A percentile compares a stretch with the other conserved stretches of the same genome.
Conservation (phyloP, 2,113 vertebrate genomes). For the Calyptommatus sinebrachiatus region DNA sequence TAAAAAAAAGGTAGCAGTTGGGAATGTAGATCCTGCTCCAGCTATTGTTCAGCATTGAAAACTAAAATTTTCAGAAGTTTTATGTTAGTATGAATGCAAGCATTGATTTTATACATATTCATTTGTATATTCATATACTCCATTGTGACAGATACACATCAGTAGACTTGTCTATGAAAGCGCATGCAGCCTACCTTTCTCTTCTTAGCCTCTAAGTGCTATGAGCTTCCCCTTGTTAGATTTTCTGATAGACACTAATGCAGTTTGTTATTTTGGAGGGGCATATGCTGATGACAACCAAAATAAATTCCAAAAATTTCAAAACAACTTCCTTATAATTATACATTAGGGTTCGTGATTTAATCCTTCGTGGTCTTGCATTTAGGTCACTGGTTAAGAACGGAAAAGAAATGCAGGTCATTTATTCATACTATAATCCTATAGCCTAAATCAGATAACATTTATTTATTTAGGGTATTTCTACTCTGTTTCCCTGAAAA, state of each 20-base stretch:
- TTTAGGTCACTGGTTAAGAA: neutral
- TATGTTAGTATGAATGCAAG: neutral
- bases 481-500: too few relatives aligned
- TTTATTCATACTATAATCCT: neutral
- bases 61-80: neutral
- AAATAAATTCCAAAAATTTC: neutral
- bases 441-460: neutral
- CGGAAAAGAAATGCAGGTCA: neutral
- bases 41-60: constrained; percentile 9
- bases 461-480: neutral
- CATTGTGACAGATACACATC: neutral
- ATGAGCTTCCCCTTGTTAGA: too few relatives aligned
- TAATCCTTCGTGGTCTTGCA: neutral
- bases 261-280: neutral
- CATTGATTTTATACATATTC: too few relatives aligned
- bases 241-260: neutral
- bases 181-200: too few relatives aligned
- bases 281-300: neutral
- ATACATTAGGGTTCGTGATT: neutral
- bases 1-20: constrained; percentile 8
- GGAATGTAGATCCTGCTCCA: constrained; percentile 1
- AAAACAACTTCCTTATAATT: neutral
- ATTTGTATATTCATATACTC: neutral
- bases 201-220: too few relatives aligned
- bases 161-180: too few relatives aligned